These are phyloP conservation scores for Drosophila subquinaria DNA, from an alignment of 2,888 invertebrate species.

Conservation along the genomic window DNA sequence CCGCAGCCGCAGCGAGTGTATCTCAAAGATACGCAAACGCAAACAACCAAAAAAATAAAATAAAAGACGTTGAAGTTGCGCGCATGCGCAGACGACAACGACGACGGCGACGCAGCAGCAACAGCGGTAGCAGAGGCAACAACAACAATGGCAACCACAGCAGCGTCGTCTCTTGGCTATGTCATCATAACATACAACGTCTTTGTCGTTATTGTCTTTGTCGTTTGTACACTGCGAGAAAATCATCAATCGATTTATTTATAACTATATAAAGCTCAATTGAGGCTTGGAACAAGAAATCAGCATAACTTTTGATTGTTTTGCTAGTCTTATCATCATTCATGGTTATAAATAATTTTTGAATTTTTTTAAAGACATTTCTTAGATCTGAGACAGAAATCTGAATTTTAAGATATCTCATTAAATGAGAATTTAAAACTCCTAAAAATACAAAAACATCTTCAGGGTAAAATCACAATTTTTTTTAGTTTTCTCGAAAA, in stretches of 20 bases:
- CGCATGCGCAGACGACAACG: slow-evolving; percentile 49
- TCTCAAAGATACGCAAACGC: slow-evolving; percentile 62
- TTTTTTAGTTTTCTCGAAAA: no score
- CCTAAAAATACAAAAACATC: no score
- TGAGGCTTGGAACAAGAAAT: not conserved
- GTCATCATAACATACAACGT: slow-evolving; percentile 70
- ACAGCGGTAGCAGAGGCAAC: slow-evolving; percentile 18
- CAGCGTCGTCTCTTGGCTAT: slow-evolving; percentile 43
- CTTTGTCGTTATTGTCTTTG: slow-evolving; percentile 37
- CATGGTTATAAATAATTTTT: not conserved
- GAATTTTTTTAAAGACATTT: no score
- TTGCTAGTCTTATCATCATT: not conserved
- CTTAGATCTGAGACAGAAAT: no score
- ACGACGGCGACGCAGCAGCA: slow-evolving; percentile 16
- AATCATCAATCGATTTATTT: not conserved
- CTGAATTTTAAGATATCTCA: no score
- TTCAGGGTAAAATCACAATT: no score
- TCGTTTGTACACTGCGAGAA: slow-evolving; percentile 43
- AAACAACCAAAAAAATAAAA: slow-evolving; percentile 27
- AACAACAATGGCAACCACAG: slow-evolving; percentile 16
- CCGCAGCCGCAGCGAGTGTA: slow-evolving; percentile 44
- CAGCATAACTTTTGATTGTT: not conserved
- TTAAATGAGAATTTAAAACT: no score
- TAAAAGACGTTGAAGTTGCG: slow-evolving; percentile 43
- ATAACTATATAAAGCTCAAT: not conserved